phyloP scores from a whole-genome alignment of 2,797 vertebrate genomes.

The Anisognathus igniventris region DNA sequence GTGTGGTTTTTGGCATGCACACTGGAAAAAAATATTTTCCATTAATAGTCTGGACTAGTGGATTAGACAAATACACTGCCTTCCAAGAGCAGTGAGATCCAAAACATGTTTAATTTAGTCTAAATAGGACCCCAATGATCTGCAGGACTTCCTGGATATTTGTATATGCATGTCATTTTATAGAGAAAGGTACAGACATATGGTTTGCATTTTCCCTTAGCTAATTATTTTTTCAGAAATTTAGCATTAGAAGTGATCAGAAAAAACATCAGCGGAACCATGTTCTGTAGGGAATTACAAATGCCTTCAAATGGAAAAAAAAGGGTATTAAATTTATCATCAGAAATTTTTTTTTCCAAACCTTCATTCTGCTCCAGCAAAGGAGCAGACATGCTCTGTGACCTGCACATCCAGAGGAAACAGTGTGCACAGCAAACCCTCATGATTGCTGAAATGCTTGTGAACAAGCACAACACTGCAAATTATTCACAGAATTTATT shows the following conservation, averaged over 20 bases:
- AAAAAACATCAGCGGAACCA: not conserved
- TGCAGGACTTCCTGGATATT: constrained; percentile 14
- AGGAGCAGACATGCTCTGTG: not conserved
- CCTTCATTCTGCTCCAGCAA: not conserved
- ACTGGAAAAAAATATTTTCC: constrained; percentile 33
- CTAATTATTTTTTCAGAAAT: constrained; percentile 19
- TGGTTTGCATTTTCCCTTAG: not conserved
- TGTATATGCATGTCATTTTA: not conserved
- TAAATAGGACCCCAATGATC: not conserved
- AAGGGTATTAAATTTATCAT: not conserved
- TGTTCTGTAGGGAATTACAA: not conserved
- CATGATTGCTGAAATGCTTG: not conserved
- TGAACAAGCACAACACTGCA: not conserved
- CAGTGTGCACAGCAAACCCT: not conserved
- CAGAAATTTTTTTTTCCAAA: not conserved
- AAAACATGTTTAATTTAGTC: constrained; percentile 17
- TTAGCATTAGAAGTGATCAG: not conserved
- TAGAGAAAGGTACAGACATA: constrained; percentile 24
- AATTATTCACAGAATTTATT: not conserved
- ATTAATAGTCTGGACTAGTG: constrained; percentile 15
- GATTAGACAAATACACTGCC: not conserved
- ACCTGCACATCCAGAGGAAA: not conserved
- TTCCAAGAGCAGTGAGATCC: constrained; percentile 25
- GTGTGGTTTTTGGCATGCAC: not conserved
- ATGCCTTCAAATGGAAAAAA: not conserved